Percentiles rank a stretch among this genome's conserved stretches.
Evolutionary conservation across 2,113 vertebrate species (phyloP).

Genomic region (Burhinus bistriatus): DNA sequence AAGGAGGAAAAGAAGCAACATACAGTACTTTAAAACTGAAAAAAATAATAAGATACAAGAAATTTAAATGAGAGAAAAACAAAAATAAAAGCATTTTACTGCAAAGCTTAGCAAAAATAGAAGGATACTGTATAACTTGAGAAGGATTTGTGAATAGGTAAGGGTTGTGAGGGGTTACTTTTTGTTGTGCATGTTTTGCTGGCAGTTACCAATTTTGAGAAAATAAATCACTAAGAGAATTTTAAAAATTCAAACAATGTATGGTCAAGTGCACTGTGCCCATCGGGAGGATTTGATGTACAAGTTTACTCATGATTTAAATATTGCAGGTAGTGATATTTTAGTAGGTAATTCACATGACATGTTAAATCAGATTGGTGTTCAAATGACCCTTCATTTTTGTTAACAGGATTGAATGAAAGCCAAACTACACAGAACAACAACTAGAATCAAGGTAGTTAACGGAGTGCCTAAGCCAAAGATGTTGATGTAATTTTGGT

Average conservation of each 20-base stretch:
- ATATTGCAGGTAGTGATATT: background rate
- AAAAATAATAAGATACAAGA: background rate
- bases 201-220: background rate
- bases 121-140: background rate
- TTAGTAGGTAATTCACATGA: background rate
- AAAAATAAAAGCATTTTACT: background rate
- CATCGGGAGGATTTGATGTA: background rate
- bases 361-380: background rate
- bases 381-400: background rate
- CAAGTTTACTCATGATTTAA: background rate
- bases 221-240: background rate
- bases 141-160: background rate
- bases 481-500: background rate
- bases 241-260: background rate
- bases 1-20: background rate
- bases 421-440: background rate
- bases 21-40: background rate
- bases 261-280: background rate
- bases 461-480: background rate
- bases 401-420: background rate
- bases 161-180: background rate
- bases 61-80: background rate
- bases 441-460: background rate
- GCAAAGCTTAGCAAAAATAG: background rate
- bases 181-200: background rate